Percentiles rank a stretch among this genome's conserved stretches.
Evolutionary conservation across 2,888 invertebrate species (phyloP).

Genomic region (Reticulitermes lucifugus): DNA sequence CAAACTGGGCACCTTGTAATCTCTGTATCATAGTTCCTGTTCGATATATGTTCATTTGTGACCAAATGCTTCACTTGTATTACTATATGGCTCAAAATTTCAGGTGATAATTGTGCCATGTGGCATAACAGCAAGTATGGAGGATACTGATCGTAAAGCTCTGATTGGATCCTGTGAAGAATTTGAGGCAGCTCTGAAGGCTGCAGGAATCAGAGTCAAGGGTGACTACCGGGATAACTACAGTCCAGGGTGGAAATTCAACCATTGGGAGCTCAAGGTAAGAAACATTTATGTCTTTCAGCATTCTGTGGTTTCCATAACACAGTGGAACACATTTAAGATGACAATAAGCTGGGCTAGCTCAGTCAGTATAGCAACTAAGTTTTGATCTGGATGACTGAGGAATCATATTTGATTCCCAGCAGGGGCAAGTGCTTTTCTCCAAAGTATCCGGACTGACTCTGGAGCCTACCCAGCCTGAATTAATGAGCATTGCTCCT

Average conservation of each 20-base stretch:
- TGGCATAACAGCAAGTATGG: conserved; percentile 88
- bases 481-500: no score
- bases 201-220: conserved; percentile 78
- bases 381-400: no score
- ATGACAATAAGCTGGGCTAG: no score
- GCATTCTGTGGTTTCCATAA: no score
- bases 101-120: conserved; percentile 91
- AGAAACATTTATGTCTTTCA: conserved; percentile 5
- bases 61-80: neutral
- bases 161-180: conserved; percentile 78
- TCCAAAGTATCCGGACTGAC: no score
- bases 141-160: conserved; percentile 75
- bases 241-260: conserved; percentile 99
- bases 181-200: conserved; percentile 73
- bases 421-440: no score
- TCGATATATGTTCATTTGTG: neutral
- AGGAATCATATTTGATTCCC: no score
- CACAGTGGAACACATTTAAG: no score
- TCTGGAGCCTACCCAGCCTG: no score
- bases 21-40: neutral
- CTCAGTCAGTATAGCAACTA: no score
- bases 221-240: conserved; percentile 95
- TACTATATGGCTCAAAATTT: conserved; percentile 36
- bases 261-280: conserved; percentile 96
- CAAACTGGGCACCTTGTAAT: no score